Conservation (phyloP, 2,888 invertebrate species). For the Ennomos fuscantarius region DNA sequence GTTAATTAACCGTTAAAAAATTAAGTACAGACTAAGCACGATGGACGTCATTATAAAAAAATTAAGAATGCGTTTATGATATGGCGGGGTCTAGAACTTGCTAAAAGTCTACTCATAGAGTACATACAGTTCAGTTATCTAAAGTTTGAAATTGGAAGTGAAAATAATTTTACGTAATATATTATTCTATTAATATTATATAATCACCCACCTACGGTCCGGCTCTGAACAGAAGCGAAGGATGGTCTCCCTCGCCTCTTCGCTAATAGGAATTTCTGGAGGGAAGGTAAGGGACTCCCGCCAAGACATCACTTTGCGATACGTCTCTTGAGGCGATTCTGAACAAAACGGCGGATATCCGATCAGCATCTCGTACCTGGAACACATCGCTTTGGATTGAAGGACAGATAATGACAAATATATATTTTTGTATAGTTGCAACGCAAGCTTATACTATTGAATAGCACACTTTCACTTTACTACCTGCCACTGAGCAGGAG, state of each 20-base stretch:
- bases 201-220: slow-evolving; percentile 90
- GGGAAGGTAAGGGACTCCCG: slow-evolving; percentile 99
- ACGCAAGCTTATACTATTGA: no score
- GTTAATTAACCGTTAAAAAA: no score
- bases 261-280: slow-evolving; percentile 99
- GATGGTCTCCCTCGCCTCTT: slow-evolving; percentile 98
- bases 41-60: no score
- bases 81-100: no score
- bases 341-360: slow-evolving; percentile 99
- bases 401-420: not conserved
- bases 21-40: no score
- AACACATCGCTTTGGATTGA: slow-evolving; percentile 19
- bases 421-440: not conserved
- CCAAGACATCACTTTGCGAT: slow-evolving; percentile 99
- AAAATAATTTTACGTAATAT: no score
- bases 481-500: not conserved
- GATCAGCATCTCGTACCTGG: slow-evolving; percentile 98
- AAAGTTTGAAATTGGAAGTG: no score
- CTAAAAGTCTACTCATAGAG: no score
- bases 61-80: no score
- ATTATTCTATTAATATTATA: not conserved
- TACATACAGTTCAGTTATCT: no score
- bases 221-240: slow-evolving; percentile 98
- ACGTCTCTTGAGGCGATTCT: slow-evolving; percentile 98
- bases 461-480: not conserved